Conservation (phyloP, 2,888 invertebrate species). For the Lasioglossum morio region DNA sequence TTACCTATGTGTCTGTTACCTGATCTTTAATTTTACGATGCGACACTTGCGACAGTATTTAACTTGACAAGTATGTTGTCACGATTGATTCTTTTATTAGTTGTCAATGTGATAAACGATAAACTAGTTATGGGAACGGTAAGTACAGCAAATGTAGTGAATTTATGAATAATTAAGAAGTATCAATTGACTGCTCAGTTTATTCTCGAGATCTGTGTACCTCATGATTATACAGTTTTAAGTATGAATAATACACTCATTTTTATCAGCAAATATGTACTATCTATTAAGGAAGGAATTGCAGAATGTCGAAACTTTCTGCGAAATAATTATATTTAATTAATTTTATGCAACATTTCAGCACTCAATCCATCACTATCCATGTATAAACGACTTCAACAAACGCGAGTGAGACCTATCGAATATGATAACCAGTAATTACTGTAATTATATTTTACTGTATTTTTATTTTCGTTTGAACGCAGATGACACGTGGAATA, state of each 20-base stretch:
- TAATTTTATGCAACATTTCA: too few relatives aligned
- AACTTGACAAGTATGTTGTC: neutral
- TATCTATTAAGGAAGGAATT: neutral
- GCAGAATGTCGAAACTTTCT: neutral
- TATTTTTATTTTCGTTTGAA: too few relatives aligned
- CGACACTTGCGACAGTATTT: neutral
- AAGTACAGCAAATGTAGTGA: neutral
- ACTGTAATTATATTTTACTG: neutral
- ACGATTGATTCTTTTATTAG: neutral
- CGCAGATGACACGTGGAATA: neutral
- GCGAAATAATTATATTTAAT: neutral
- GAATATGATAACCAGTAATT: neutral
- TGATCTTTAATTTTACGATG: neutral
- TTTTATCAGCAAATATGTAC: too few relatives aligned
- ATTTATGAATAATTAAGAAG: neutral
- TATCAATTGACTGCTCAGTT: neutral
- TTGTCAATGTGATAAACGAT: neutral
- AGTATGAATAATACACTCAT: neutral
- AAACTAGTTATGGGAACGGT: neutral
- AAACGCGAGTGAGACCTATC: neutral
- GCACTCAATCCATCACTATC: too few relatives aligned
- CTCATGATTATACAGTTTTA: neutral
- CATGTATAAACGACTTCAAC: too few relatives aligned
- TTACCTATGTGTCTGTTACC: neutral
- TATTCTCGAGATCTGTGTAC: neutral